Percentiles rank a stretch among this genome's conserved stretches.
Conservation (phyloP, 2,797 vertebrate species). For the Enteromius mattozi region DNA sequence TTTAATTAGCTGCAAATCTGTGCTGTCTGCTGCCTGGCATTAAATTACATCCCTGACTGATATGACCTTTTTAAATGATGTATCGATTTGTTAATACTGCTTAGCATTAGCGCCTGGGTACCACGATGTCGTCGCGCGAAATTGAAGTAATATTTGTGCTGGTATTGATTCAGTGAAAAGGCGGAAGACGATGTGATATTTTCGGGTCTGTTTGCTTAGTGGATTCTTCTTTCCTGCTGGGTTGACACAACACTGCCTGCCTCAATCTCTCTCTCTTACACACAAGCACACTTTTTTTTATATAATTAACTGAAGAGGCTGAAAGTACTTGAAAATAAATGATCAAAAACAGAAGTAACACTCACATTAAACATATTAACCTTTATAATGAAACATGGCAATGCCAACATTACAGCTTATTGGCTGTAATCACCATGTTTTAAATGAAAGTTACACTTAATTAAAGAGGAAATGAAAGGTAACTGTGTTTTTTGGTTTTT, state of each 20-base stretch:
- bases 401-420: background rate
- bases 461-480: background rate
- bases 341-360: background rate
- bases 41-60: constrained; percentile 55
- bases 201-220: constrained; percentile 55
- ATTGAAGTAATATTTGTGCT: constrained; percentile 52
- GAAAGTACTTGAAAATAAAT: constrained; percentile 32
- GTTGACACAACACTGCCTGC: constrained; percentile 24
- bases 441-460: background rate
- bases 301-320: constrained; percentile 29
- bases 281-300: constrained; percentile 6
- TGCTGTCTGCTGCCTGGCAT: constrained; percentile 45
- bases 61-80: constrained; percentile 68
- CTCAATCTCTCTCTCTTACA: background rate
- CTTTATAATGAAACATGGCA: background rate
- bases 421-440: background rate
- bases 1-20: constrained; percentile 67
- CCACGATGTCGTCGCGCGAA: constrained; percentile 26
- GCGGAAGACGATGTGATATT: constrained; percentile 56
- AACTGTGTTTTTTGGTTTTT: background rate
- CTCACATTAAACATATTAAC: background rate
- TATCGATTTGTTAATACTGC: constrained; percentile 67
- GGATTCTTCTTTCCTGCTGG: constrained; percentile 41
- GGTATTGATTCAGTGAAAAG: constrained; percentile 56
- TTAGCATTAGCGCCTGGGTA: constrained; percentile 42